Evolutionary conservation across 2,113 vertebrate genomes (phyloP), one percentile per base, ranked within the genome.

Genomic region (Sinocyclocheilus rhinocerous): DNA sequence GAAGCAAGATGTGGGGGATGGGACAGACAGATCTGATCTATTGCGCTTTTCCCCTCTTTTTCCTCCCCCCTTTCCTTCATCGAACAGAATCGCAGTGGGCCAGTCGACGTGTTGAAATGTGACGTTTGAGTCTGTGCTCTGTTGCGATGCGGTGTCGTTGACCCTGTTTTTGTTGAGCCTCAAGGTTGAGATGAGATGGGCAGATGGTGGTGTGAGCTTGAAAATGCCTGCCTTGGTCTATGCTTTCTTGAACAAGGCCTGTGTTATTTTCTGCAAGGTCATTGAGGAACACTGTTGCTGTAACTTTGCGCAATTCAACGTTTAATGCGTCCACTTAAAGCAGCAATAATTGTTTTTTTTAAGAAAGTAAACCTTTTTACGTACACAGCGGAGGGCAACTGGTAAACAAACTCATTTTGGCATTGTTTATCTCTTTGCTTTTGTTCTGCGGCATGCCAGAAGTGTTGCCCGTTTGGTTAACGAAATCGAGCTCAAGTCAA

Each of bases 1-100:
- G 87, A 85, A 85, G 88, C 82, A 88, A 87, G 87, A 85, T 57
- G 70, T 85, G 83, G 89, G 87, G 89, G 85, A 88, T 83, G 89
- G 85, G 83, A 85, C 18, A 36, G 69, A 59, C 81, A 80, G 52
- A 76, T 76, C 84, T 45, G 52, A 39, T 50, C 81, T 75, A 78
- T 70, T 69, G n/a, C 42, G 59, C 69, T 77, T 52, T 84, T 61
- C 55, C 61, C 57, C 42, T 33, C n/a, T 86, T 57, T 81, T 13
- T 48, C 0, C 48, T 15, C 8, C 36, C 55, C 69, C n/a, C 83
- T 50, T 26, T 39, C 4, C 78, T 18, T 39, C 59, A 11, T 65
- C 2, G 70, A 65, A 78, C 83, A 29, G 61, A 69, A 81, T 83
- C 45, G 85, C 63, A 85, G 50, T 29, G 63, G 72, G 76, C 65